Conservation (phyloP, 2,113 vertebrate genomes). For the Pluvianellus socialis region DNA sequence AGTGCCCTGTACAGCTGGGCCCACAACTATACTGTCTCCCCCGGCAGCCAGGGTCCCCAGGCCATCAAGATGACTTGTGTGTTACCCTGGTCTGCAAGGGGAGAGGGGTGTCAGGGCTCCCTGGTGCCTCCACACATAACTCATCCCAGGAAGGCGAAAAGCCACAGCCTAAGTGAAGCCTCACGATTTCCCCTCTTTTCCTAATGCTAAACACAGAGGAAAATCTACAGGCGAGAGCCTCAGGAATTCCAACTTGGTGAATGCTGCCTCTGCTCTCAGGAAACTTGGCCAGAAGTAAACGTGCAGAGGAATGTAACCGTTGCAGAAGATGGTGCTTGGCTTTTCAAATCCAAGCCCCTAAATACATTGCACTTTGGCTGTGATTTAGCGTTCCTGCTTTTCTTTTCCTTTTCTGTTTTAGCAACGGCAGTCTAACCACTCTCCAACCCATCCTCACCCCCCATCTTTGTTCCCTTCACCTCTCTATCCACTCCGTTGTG, state of each 20-base stretch:
- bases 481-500: background rate
- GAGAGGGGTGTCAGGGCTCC: background rate
- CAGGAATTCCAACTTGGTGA: slow-evolving; percentile 16
- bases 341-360: slow-evolving; percentile 36
- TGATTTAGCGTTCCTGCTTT: background rate
- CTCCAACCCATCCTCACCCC: background rate
- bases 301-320: slow-evolving; percentile 1
- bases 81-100: accelerated
- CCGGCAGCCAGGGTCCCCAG: accelerated
- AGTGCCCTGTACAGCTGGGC: background rate
- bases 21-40: background rate
- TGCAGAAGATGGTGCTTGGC: background rate
- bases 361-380: background rate
- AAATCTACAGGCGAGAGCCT: background rate
- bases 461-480: background rate
- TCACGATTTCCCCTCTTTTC: background rate
- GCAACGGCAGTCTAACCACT: background rate
- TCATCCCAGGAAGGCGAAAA: background rate
- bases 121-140: background rate
- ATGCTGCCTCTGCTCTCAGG: background rate
- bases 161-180: background rate
- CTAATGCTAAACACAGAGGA: background rate
- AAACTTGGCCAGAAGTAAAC: slow-evolving; percentile 22
- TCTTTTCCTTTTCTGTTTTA: slow-evolving; percentile 21
- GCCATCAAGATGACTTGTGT: accelerated